Percentiles rank a stretch among this genome's conserved stretches.
Evolutionary conservation across 1,140 invertebrate genomes (phyloP).

Genomic region (Arion vulgaris): DNA sequence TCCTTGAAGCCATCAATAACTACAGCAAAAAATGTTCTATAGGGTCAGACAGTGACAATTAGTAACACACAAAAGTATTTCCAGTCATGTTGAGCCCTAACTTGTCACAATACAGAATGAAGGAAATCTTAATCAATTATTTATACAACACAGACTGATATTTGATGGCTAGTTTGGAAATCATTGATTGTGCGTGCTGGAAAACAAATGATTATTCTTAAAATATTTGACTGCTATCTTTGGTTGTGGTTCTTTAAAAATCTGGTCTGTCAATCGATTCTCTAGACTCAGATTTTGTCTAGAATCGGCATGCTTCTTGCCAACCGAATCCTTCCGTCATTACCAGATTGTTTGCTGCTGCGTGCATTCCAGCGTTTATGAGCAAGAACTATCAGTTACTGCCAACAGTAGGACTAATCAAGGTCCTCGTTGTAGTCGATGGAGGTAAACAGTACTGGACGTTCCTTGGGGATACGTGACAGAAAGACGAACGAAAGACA

Average conservation of each 20-base stretch:
- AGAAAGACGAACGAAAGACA: background rate
- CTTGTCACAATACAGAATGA: no score
- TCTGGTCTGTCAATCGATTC: background rate
- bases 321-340: background rate
- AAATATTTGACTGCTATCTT: background rate
- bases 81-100: no score
- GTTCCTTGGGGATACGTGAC: background rate
- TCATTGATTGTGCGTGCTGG: background rate
- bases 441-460: constrained; percentile 3
- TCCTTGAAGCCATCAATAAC: no score
- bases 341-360: constrained; percentile 21
- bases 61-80: no score
- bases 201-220: constrained; percentile 5
- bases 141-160: no score
- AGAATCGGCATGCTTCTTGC: background rate
- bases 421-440: background rate
- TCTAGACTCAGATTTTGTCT: background rate
- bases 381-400: background rate
- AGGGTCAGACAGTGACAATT: no score
- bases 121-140: no score
- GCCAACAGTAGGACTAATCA: background rate
- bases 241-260: background rate
- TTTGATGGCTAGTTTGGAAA: no score
- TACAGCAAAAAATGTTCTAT: no score
- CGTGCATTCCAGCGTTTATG: constrained; percentile 12